Percentiles rank a stretch among this genome's conserved stretches.
Evolutionary conservation across 2,797 vertebrate genomes (phyloP).

Genomic region (Pipistrellus kuhlii): DNA sequence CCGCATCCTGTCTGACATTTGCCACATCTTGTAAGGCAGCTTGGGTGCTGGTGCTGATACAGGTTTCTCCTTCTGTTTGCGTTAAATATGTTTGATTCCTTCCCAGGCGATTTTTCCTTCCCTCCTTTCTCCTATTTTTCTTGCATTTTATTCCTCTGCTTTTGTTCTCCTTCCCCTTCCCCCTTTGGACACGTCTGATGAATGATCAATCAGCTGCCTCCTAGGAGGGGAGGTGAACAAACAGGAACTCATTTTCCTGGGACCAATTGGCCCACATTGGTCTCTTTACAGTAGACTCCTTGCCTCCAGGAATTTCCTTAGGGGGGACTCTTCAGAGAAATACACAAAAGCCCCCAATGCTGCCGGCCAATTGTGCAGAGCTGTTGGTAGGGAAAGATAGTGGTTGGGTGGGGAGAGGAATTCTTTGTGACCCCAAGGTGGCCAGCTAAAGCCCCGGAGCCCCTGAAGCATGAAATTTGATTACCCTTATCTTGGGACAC

Average conservation of each 20-base stretch:
- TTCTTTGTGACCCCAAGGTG: conserved; percentile 73
- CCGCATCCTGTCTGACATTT: rapidly evolving
- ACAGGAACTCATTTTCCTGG: conserved; percentile 17
- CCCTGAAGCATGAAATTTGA: conserved; percentile 82
- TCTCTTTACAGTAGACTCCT: neutral
- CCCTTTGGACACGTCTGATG: neutral
- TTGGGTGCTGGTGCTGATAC: neutral
- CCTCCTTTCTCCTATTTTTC: neutral
- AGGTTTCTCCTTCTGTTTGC: neutral
- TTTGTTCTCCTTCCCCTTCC: neutral
- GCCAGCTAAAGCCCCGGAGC: conserved; percentile 68
- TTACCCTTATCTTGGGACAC: conserved; percentile 80
- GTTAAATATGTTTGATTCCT: neutral
- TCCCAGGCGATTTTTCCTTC: neutral
- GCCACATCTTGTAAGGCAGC: neutral
- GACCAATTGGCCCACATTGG: neutral
- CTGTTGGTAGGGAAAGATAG: conserved; percentile 72
- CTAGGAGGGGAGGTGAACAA: neutral
- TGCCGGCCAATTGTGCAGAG: conserved; percentile 51
- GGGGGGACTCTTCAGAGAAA: neutral
- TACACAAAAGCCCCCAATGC: conserved; percentile 59
- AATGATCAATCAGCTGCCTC: conserved; percentile 45
- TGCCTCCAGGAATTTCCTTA: conserved; percentile 22
- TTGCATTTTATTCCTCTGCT: neutral
- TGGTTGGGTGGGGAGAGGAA: conserved; percentile 39